Percentiles rank a stretch among this genome's conserved stretches.
phyloP scores from a whole-genome alignment of 2,888 invertebrate genomes.

The Tiphia femorata region DNA sequence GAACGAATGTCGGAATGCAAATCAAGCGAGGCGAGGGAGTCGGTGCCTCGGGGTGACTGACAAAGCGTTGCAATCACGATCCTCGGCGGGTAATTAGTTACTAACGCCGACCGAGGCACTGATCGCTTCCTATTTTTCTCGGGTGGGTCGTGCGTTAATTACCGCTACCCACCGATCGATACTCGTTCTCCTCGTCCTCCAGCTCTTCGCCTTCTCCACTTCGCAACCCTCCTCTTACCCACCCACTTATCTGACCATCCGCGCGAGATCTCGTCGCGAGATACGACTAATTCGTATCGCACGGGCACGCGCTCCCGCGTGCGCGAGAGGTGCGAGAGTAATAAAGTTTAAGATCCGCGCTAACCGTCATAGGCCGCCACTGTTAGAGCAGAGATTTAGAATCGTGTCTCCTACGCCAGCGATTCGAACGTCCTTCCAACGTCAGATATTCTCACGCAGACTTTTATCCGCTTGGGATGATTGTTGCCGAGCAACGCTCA shows the following conservation, averaged over 20 bases:
- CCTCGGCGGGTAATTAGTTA: slow-evolving; percentile 65
- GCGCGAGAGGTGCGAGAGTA: slow-evolving; percentile 5
- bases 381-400: no score
- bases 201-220: no score
- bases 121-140: slow-evolving; percentile 65
- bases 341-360: slow-evolving; percentile 11
- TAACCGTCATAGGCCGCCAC: slow-evolving; percentile 10
- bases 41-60: slow-evolving; percentile 49
- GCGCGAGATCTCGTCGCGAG: slow-evolving; percentile 29
- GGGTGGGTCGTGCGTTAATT: slow-evolving; percentile 53
- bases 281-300: slow-evolving; percentile 24
- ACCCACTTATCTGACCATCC: background rate
- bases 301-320: slow-evolving; percentile 16
- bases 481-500: no score
- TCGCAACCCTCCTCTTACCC: no score
- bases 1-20: slow-evolving; percentile 62
- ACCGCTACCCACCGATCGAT: slow-evolving; percentile 41
- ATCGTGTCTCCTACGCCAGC: background rate
- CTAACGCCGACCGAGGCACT: slow-evolving; percentile 49
- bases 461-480: no score
- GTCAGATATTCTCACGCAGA: background rate
- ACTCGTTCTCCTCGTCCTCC: no score
- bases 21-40: slow-evolving; percentile 53
- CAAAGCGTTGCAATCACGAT: slow-evolving; percentile 66
- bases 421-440: background rate